Evolutionary conservation across 2,888 invertebrate species (phyloP).

Genomic region (Aspidapion aeneum): DNA sequence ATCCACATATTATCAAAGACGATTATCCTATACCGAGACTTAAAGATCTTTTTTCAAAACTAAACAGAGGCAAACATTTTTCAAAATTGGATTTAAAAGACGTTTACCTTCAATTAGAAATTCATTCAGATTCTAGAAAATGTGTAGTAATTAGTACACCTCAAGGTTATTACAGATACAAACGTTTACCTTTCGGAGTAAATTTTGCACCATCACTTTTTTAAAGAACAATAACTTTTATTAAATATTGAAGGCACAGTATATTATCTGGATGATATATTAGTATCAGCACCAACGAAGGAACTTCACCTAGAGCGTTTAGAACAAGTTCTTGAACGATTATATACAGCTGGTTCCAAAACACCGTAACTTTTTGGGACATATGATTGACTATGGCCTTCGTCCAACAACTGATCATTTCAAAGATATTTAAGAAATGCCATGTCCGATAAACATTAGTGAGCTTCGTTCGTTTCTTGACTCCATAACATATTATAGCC

Average conservation of each 20-base stretch:
- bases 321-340: not conserved
- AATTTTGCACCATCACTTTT: conserved; percentile 20
- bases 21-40: conserved; percentile 9
- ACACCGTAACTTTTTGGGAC: conserved; percentile 18
- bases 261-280: not conserved
- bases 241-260: conserved; percentile 10
- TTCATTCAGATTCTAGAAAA: conserved; percentile 12
- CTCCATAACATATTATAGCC: conserved; percentile 7
- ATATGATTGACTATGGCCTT: conserved; percentile 20
- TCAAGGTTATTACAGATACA: conserved; percentile 16
- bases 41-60: conserved; percentile 10
- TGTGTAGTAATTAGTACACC: conserved; percentile 8
- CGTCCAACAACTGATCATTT: conserved; percentile 18
- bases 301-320: not conserved
- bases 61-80: conserved; percentile 3
- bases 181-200: conserved; percentile 23
- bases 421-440: conserved; percentile 18
- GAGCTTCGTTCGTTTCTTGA: conserved; percentile 23
- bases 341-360: not conserved
- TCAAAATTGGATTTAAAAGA: conserved; percentile 8
- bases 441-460: conserved; percentile 9
- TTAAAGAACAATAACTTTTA: conserved; percentile 19
- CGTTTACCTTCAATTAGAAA: conserved; percentile 10
- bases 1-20: conserved; percentile 8
- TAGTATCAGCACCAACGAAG: not conserved